Evolutionary conservation across 2,888 invertebrate species (phyloP), one percentile per base, ranked within the genome.

Genomic region (Mamestra brassicae): DNA sequence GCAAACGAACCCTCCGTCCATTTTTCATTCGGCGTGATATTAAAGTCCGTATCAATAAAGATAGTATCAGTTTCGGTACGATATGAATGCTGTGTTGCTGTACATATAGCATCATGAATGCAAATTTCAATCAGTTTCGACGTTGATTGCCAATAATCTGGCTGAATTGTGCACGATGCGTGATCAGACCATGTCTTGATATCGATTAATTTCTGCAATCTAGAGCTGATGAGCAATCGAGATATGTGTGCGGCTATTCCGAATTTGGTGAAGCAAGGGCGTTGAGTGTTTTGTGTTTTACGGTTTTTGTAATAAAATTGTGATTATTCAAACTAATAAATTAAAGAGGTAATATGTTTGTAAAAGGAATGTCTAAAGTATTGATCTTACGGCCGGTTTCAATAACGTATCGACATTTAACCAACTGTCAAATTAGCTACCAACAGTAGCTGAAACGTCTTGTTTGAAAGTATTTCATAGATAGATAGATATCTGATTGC

Each of bases 121-220:
- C 75, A 86, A 83, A 86, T 87, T 83, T 86, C 81, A 81, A 85
- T 87, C 80, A 77, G 67, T 42, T 54, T 50, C 45, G 38, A 70
- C 68, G 75, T 71, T 83, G 88, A 88, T 87, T 88, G 85, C 47
- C 81, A 88, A 87, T 86, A 86, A 86, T 86, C 85, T 80, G 74
- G 47, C 65, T 64, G 71, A 63, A 77, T 78, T 71, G 76, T 64
- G 73, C 52, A 65, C 62, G 61, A 75, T 64, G 52, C 34, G 45
- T 57, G 38, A 34, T 0, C 13, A 38, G 26, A 47, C 42, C 26
- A 61, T 34, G 58, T 77, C 77, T 86, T 77, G 71, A 67, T 83
- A 84, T 76, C 65, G 78, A 78, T 80, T 77, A 75, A 80, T 77
- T 42, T 62, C 42, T 55, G 26, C n/a, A n/a, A 47, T 68, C 45